A percentile compares a stretch with the other conserved stretches of the same genome.
These are phyloP conservation scores for Sebastes hopkinsi DNA, from an alignment of 2,797 vertebrate species.

Conservation along the genomic window DNA sequence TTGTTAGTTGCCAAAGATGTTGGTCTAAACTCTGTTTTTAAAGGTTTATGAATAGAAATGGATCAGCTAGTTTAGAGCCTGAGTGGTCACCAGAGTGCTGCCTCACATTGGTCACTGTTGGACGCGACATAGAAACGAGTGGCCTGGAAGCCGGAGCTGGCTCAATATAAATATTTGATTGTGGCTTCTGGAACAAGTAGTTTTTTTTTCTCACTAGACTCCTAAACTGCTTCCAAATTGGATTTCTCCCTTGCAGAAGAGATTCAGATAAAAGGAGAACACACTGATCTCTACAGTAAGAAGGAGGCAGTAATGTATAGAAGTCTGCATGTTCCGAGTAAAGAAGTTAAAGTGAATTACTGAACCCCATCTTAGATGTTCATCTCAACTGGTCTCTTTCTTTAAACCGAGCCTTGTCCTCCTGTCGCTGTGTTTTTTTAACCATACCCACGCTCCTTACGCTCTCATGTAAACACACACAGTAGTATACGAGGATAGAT, in stretches of 20 bases:
- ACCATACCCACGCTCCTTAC: not conserved
- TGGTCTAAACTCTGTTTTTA: not conserved
- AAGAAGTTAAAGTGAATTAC: not conserved
- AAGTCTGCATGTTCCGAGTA: not conserved
- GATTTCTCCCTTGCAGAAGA: slow-evolving; percentile 10
- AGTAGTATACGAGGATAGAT: not conserved
- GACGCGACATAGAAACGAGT: slow-evolving; percentile 24
- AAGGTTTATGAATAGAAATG: not conserved
- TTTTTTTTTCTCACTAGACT: not conserved
- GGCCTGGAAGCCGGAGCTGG: slow-evolving; percentile 10
- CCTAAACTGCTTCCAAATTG: slow-evolving; percentile 16
- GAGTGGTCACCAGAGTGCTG: not conserved
- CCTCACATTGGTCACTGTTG: not conserved
- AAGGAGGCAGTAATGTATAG: not conserved
- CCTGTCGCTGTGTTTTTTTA: not conserved
- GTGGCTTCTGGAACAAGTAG: slow-evolving; percentile 20
- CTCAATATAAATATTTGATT: slow-evolving; percentile 39
- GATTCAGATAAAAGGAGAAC: slow-evolving; percentile 11
- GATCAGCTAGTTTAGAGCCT: not conserved
- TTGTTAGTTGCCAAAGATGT: too few relatives aligned
- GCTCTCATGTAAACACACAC: slow-evolving; percentile 27
- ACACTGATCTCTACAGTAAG: not conserved
- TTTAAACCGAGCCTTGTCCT: not conserved
- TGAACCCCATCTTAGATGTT: not conserved
- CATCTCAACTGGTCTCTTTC: not conserved